A percentile compares a stretch with the other conserved stretches of the same genome.
phyloP scores from a whole-genome alignment of 2,888 invertebrate genomes.

The Scaptomyza polygonia region DNA sequence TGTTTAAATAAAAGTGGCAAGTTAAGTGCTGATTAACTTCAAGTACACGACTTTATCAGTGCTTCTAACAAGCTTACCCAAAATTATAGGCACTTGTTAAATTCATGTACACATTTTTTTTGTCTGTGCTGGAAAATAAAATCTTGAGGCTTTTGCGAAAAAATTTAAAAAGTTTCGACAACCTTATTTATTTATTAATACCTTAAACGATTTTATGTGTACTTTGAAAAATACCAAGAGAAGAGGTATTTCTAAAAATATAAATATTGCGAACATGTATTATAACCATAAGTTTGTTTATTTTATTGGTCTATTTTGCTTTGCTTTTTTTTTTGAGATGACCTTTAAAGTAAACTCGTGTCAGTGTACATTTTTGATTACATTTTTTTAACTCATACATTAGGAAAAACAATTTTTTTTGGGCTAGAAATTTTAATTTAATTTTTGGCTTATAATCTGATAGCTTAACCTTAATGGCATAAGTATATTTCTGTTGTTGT shows the following conservation, averaged over 20 bases:
- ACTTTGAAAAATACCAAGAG: not conserved
- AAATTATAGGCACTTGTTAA: constrained; percentile 18
- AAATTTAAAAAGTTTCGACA: not conserved
- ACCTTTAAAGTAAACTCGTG: constrained; percentile 1
- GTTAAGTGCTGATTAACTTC: constrained; percentile 57
- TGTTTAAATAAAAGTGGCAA: constrained; percentile 19
- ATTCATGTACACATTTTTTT: constrained; percentile 1
- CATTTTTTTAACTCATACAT: too few relatives aligned
- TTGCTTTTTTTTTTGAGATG: not conserved
- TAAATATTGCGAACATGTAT: too few relatives aligned
- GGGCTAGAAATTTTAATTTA: too few relatives aligned
- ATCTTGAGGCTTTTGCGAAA: not conserved
- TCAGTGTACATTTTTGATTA: not conserved
- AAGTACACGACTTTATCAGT: constrained; percentile 50
- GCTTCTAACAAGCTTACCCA: constrained; percentile 14
- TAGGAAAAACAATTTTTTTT: too few relatives aligned
- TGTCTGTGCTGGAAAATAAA: not conserved
- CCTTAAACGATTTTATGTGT: constrained; percentile 14
- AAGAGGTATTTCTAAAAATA: not conserved
- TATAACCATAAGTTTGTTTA: not conserved
- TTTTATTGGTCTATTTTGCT: not conserved
- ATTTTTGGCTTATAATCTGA: too few relatives aligned
- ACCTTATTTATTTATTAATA: constrained; percentile 9
- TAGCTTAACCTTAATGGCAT: too few relatives aligned
- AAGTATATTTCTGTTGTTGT: too few relatives aligned